Evolutionary conservation across 2,797 vertebrate species (phyloP).

Genomic region (Enteromius paludinosus): DNA sequence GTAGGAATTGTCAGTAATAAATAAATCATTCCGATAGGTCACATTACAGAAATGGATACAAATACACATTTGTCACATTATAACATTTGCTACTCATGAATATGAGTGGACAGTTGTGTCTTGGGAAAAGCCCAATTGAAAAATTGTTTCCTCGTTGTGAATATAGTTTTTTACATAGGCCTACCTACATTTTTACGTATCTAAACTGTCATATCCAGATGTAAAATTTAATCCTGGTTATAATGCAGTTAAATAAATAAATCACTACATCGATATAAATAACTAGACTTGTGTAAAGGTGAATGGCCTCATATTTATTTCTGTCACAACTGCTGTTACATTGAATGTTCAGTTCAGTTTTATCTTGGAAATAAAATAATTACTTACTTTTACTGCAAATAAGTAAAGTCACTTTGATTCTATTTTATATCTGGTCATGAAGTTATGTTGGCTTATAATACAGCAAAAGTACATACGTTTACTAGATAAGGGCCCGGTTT

Average conservation of each 20-base stretch:
- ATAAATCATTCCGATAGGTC: background rate
- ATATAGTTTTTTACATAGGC: background rate
- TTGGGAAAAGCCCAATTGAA: background rate
- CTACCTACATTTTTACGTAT: background rate
- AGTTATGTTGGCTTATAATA: background rate
- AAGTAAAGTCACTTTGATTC: background rate
- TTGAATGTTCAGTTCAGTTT: background rate
- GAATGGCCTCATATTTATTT: background rate
- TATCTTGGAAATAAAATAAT: background rate
- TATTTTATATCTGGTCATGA: background rate
- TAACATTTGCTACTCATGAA: background rate
- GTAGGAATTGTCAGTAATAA: background rate
- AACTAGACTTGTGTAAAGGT: background rate
- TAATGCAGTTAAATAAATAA: background rate
- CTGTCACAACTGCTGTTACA: background rate
- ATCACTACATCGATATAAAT: background rate
- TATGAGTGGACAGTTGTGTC: background rate
- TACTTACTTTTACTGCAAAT: background rate
- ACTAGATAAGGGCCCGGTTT: too few relatives aligned
- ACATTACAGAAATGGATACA: background rate
- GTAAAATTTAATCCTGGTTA: background rate
- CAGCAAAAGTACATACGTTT: background rate
- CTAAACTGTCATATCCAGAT: background rate
- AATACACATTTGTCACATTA: background rate
- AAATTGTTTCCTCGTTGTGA: background rate